Base-by-base conservation (phyloP, 2,797 vertebrate genomes). In the Champsocephalus gunnari region DNA sequence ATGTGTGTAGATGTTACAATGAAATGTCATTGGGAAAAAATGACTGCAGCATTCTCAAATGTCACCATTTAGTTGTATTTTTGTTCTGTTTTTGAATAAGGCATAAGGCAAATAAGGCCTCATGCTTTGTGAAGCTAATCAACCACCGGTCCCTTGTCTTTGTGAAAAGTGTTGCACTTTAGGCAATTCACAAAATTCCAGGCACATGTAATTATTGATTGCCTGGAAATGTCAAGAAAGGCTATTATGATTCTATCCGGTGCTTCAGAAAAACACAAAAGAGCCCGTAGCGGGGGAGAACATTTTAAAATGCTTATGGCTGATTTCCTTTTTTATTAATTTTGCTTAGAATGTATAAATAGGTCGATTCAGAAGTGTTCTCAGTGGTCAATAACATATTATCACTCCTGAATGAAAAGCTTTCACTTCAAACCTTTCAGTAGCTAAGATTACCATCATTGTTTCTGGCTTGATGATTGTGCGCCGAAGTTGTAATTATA, bases 201-300 rank as follows among this genome's bases (percentile, higher is more conserved):
- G 72, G 64, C 82, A 79, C 75, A 70, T 82, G 67, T 75, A 78
- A 73, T 85, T 85, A 91, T 91, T 75, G 91, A 93, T 88, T 85
- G 41, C 13, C 21, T 66, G 80, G 55, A 92, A 93, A 92, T 91
- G 90, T 89, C 89, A 92, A 81, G 81, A 83, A 84, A 77, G 62
- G 65, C 80, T 89, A 16, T 75, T 86, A 67, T 64, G 58, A 73
- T 82, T 74, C 5, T 44, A 85, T 54, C 32, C 9, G 53, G 67
- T 75, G 68, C 63, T 77, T 73, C 5, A 43, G 68, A 7, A 56
- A 75, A 84, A 80, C 58, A 72, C 62, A 80, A 70, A 78, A 38
- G 34, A 69, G 71, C 64, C 76, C 24, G 3, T 53, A 75, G 71
- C 56, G 32, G 67, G 47, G 45, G 32, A 60, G 48, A 32, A 45